Conservation (phyloP, 2,797 vertebrate species). For the Clarias fuscus region DNA sequence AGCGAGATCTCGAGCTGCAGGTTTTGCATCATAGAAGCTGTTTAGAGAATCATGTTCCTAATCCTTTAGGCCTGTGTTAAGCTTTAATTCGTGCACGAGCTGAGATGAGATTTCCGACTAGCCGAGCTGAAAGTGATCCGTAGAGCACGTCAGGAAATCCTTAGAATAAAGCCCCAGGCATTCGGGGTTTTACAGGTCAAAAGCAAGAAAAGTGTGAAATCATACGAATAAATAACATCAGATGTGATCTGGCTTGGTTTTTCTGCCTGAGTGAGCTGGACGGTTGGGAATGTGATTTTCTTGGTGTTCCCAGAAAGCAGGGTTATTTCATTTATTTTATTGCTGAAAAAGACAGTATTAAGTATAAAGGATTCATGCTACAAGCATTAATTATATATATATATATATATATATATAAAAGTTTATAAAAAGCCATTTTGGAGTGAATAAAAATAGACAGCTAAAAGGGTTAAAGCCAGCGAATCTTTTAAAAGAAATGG, state of each 20-base stretch:
- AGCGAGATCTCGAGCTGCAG: background rate
- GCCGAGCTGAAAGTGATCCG: background rate
- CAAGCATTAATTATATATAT: too few relatives aligned
- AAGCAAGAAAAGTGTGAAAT: background rate
- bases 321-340: too few relatives aligned
- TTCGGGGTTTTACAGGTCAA: background rate
- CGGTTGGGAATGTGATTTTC: background rate
- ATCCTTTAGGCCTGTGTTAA: background rate
- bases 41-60: background rate
- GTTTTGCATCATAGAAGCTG: background rate
- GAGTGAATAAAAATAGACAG: background rate
- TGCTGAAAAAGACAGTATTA: background rate
- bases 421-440: background rate
- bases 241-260: background rate
- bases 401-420: too few relatives aligned
- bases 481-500: background rate
- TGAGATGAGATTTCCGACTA: background rate
- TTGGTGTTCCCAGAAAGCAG: background rate
- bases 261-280: background rate
- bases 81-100: background rate
- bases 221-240: background rate
- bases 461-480: background rate
- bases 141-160: background rate
- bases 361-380: too few relatives aligned
- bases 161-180: background rate